phyloP scores from a whole-genome alignment of 2,888 invertebrate genomes.

The Eupithecia dodoneata region DNA sequence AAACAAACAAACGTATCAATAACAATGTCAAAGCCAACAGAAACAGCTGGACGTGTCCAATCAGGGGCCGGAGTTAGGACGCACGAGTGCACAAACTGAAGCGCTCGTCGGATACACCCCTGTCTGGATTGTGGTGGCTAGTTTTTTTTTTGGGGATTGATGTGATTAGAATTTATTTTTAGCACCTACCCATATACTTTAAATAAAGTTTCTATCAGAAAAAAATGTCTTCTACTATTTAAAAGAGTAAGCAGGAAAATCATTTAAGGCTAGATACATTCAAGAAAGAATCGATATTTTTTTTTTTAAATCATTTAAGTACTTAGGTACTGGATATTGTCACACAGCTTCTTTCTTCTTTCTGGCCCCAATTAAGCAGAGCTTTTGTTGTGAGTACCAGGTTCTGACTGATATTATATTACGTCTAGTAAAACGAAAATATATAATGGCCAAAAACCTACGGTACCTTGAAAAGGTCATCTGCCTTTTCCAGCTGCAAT shows the following conservation, averaged over 20 bases:
- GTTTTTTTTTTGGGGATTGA: not conserved
- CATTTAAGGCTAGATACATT: too few species aligned
- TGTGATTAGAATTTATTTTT: not conserved
- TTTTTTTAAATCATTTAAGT: too few species aligned
- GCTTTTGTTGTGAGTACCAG: too few species aligned
- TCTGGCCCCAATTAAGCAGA: too few species aligned
- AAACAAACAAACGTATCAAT: slow-evolving; percentile 42
- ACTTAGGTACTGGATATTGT: not conserved
- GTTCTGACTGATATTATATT: too few species aligned
- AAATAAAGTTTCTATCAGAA: too few species aligned
- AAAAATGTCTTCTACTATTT: too few species aligned
- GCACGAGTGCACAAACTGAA: slow-evolving; percentile 78
- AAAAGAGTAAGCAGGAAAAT: too few species aligned
- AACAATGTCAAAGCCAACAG: slow-evolving; percentile 40
- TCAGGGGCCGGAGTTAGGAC: slow-evolving; percentile 48
- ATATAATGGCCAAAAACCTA: not conserved
- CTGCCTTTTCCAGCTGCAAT: not conserved
- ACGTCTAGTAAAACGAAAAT: not conserved
- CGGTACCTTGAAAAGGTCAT: not conserved
- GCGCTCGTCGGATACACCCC: slow-evolving; percentile 55
- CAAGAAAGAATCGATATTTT: too few species aligned
- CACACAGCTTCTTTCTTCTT: too few species aligned
- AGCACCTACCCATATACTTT: not conserved
- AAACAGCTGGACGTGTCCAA: slow-evolving; percentile 47
- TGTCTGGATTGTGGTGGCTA: slow-evolving; percentile 33